Base-by-base conservation (phyloP, 2,797 vertebrate genomes). In the Acrocephalus scirpaceus region DNA sequence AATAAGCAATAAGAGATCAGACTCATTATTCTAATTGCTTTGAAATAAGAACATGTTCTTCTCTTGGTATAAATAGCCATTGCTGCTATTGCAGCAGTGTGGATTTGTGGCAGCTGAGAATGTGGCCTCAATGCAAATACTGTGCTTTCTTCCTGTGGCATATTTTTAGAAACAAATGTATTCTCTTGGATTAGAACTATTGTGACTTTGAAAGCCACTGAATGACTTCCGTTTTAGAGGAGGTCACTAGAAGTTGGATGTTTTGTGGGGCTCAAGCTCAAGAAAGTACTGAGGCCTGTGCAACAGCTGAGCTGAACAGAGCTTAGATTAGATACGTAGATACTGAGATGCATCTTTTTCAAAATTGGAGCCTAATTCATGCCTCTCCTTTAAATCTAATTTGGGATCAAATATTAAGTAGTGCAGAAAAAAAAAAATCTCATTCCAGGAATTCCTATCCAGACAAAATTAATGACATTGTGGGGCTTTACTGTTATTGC, bases 51-150 rank as follows among this genome's bases (percentile, higher is more conserved):
- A 58, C 2, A 2, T 10, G 3, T 74, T 86, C 38, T 94, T 86
- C 62, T 72, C 58, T 48, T 50, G 17, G 20, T 86, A 87, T 88
- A 91, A 97, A 95, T 86, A 88, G 72, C 42, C 51, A 34, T n/a
- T 64, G 61, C 65, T 94, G 71, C 47, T 73, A 6, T 48, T 88
- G 75, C 78, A 75, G 82, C 58, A 57, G 47, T 51, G 54, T 4
- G 8, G 57, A 42, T 85, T 74, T 74, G 58, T 58, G 79, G 73
- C 92, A 93, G 87, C 95, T 96, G 92, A 86, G 89, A 91, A 90
- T 81, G 86, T 42, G 72, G 69, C 84, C 69, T 74, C 42, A 54
- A 1, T 80, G 62, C 78, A 71, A 92, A 88, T 1, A 7, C 61
- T 69, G 30, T 58, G 30, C 62, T 88, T 91, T 95, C 42, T 80